These are phyloP conservation scores for Hiodon alosoides DNA, from an alignment of 2,113 vertebrate genomes.

Conservation along the genomic window DNA sequence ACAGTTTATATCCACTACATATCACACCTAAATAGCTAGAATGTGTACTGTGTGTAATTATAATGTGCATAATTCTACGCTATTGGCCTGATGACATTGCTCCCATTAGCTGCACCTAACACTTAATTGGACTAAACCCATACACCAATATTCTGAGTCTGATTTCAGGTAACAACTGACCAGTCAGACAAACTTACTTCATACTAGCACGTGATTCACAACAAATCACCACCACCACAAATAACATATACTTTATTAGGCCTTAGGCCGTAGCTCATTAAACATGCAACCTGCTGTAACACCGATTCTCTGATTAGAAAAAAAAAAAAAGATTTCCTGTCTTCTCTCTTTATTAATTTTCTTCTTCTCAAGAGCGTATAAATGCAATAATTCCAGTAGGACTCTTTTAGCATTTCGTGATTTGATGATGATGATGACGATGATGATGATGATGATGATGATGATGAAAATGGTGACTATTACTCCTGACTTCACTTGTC, in stretches of 20 bases:
- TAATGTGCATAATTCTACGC: conserved; percentile 11
- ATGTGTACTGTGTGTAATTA: conserved; percentile 13
- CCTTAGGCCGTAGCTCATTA: conserved; percentile 3
- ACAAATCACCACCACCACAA: background rate
- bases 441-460: conserved; percentile 40
- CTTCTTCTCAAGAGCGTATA: conserved; percentile 72
- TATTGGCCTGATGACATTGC: conserved; percentile 7
- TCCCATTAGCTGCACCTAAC: conserved; percentile 4
- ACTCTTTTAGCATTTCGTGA: conserved; percentile 56
- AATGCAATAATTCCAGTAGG: conserved; percentile 75
- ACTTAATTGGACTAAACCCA: conserved; percentile 9
- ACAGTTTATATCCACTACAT: conserved; percentile 2
- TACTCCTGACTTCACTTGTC: conserved; percentile 20
- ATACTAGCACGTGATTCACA: background rate
- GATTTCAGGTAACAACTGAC: background rate
- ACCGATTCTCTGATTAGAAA: conserved; percentile 41
- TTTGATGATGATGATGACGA: conserved; percentile 41
- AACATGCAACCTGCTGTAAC: conserved; percentile 46
- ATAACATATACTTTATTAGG: background rate
- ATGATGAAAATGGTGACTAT: conserved; percentile 46
- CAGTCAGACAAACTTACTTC: conserved; percentile 12
- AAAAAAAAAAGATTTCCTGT: conserved; percentile 34
- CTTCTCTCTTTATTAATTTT: conserved; percentile 42
- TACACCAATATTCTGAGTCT: background rate
- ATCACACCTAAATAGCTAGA: conserved; percentile 5